These are phyloP conservation scores for Chymomyza fuscimana DNA, from an alignment of 2,888 invertebrate species.

Conservation along the genomic window DNA sequence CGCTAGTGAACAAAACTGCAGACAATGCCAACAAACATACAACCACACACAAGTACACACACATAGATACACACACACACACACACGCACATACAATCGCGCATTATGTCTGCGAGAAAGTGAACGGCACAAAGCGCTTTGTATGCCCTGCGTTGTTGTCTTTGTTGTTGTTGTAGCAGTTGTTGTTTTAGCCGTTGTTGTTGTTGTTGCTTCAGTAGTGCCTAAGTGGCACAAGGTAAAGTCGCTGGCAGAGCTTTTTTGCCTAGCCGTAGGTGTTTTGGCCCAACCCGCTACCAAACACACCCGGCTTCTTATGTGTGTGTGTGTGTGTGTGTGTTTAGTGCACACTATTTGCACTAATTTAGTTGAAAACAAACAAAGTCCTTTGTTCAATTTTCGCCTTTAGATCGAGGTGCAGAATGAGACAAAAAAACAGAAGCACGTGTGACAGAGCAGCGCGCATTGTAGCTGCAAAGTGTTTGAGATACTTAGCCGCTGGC, in stretches of 20 bases:
- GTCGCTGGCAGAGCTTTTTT: constrained; percentile 29
- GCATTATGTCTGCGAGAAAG: constrained; percentile 36
- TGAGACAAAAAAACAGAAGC: not conserved
- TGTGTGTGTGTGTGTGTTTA: constrained; percentile 29
- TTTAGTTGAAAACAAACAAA: constrained; percentile 75
- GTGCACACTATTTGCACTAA: constrained; percentile 72
- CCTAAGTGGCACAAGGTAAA: constrained; percentile 73
- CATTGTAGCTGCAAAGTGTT: not conserved
- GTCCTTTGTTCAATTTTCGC: constrained; percentile 73
- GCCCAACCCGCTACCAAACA: not conserved
- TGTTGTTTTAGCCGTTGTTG: constrained; percentile 25
- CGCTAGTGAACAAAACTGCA: constrained; percentile 66
- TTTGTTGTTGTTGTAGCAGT: constrained; percentile 20
- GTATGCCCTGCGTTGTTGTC: constrained; percentile 7
- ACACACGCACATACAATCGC: constrained; percentile 4
- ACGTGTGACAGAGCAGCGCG: constrained; percentile 1
- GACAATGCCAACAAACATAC: constrained; percentile 52
- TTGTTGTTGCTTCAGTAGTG: constrained; percentile 41
- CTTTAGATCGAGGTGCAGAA: constrained; percentile 56
- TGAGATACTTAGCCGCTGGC: constrained; percentile 56
- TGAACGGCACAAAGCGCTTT: constrained; percentile 53
- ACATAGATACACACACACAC: constrained; percentile 17
- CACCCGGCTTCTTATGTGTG: constrained; percentile 21
- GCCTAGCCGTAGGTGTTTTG: constrained; percentile 10
- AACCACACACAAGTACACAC: not conserved